Percentiles rank a stretch among this genome's conserved stretches.
phyloP scores from a whole-genome alignment of 2,113 vertebrate species.

The Gobio gobio region DNA sequence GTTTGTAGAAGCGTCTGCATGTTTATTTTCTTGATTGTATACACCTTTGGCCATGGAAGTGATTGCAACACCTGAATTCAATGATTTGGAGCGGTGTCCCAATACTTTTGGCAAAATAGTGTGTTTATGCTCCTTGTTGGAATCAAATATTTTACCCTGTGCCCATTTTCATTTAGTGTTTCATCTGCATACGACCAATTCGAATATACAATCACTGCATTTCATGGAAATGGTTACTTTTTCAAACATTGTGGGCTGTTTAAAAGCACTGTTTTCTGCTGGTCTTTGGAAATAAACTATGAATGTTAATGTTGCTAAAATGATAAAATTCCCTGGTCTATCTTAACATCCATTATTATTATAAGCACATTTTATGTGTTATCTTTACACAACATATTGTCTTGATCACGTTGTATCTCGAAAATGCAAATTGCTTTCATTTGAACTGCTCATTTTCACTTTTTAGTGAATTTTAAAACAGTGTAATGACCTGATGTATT shows the following conservation, averaged over 20 bases:
- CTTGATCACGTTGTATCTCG: neutral
- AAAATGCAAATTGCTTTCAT: neutral
- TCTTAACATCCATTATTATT: neutral
- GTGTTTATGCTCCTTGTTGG: neutral
- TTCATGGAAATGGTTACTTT: neutral
- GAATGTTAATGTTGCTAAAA: neutral
- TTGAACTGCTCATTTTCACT: neutral
- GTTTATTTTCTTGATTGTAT: no score
- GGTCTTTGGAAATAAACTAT: neutral
- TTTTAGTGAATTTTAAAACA: constrained; percentile 37
- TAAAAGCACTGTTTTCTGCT: neutral
- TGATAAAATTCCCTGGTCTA: neutral
- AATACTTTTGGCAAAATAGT: no score
- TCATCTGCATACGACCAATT: neutral
- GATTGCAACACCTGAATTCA: no score
- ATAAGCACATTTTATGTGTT: neutral
- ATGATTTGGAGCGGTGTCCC: no score
- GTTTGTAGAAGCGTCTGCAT: no score
- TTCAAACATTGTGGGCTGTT: neutral
- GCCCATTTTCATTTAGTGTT: constrained; percentile 5
- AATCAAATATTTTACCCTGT: neutral
- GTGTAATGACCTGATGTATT: constrained; percentile 39
- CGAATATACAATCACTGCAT: neutral
- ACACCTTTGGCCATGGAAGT: no score
- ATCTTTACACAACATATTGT: neutral